Evolutionary conservation across 2,113 vertebrate genomes (phyloP).

Genomic region (Zapus hudsonius): DNA sequence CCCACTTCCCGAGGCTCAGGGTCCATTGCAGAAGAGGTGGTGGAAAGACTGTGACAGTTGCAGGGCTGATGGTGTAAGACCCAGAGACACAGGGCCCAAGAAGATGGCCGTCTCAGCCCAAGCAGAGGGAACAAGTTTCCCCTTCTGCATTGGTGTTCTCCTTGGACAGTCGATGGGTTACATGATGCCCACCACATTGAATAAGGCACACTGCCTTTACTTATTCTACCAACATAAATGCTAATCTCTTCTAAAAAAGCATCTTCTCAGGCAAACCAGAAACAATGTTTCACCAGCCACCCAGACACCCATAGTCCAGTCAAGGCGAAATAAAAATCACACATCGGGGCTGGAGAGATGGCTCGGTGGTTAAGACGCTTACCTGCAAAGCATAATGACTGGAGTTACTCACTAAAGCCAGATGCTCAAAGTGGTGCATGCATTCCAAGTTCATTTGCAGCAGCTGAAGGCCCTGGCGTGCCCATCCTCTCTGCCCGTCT

Average conservation of each 20-base stretch:
- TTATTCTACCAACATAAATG: not conserved
- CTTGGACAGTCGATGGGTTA: not conserved
- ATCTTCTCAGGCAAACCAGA: not conserved
- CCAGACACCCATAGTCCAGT: not conserved
- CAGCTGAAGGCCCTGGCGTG: no score
- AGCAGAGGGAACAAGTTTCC: not conserved
- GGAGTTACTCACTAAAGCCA: no score
- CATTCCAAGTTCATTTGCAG: no score
- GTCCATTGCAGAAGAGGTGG: no score
- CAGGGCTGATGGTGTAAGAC: not conserved
- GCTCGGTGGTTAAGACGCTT: no score
- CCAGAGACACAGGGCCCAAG: not conserved
- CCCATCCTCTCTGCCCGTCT: no score
- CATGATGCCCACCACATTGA: not conserved
- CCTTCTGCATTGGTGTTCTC: not conserved
- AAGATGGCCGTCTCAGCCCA: no score
- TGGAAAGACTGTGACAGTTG: not conserved
- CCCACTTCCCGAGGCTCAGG: no score
- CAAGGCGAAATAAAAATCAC: not conserved
- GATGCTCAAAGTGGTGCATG: no score
- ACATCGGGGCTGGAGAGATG: no score
- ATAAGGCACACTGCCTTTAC: not conserved
- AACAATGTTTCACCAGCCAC: not conserved
- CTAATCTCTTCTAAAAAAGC: not conserved
- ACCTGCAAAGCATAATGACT: no score